Percentiles rank a stretch among this genome's conserved stretches.
phyloP scores from a whole-genome alignment of 2,797 vertebrate genomes.

The Lithobates sylvaticus region DNA sequence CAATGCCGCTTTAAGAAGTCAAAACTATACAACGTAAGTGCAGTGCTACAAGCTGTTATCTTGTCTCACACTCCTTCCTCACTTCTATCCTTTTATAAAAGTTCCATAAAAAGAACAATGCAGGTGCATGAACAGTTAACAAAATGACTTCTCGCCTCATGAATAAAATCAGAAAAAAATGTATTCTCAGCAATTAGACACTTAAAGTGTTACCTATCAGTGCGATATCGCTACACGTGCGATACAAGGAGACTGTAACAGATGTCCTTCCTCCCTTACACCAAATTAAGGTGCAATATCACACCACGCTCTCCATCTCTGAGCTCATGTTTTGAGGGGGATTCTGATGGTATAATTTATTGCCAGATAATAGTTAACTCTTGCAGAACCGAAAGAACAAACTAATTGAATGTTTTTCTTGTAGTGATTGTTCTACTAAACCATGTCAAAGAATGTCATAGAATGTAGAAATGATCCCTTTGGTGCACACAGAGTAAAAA shows the following conservation, averaged over 20 bases:
- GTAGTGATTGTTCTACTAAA: not conserved
- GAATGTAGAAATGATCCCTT: too few relatives aligned
- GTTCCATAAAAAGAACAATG: not conserved
- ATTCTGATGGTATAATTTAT: not conserved
- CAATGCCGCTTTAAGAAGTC: too few relatives aligned
- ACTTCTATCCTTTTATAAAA: too few relatives aligned
- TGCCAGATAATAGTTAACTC: conserved; percentile 1
- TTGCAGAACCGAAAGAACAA: not conserved
- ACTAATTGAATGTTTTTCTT: not conserved
- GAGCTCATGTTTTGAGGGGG: not conserved
- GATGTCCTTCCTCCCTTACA: conserved; percentile 42
- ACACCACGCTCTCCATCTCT: conserved; percentile 25
- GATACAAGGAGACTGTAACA: conserved; percentile 18
- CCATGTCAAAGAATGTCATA: too few relatives aligned
- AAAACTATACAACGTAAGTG: too few relatives aligned
- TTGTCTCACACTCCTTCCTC: too few relatives aligned
- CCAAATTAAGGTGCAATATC: conserved; percentile 35
- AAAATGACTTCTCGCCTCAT: not conserved
- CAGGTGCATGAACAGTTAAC: conserved; percentile 35
- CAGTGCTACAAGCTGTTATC: too few relatives aligned
- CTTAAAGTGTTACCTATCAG: conserved; percentile 37
- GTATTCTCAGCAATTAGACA: conserved; percentile 16
- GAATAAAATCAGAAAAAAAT: conserved; percentile 7
- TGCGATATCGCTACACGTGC: conserved; percentile 41
- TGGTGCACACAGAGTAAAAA: too few relatives aligned